A percentile compares a stretch with the other conserved stretches of the same genome.
Conservation (phyloP, 2,888 invertebrate species). For the Trisateles emortualis region DNA sequence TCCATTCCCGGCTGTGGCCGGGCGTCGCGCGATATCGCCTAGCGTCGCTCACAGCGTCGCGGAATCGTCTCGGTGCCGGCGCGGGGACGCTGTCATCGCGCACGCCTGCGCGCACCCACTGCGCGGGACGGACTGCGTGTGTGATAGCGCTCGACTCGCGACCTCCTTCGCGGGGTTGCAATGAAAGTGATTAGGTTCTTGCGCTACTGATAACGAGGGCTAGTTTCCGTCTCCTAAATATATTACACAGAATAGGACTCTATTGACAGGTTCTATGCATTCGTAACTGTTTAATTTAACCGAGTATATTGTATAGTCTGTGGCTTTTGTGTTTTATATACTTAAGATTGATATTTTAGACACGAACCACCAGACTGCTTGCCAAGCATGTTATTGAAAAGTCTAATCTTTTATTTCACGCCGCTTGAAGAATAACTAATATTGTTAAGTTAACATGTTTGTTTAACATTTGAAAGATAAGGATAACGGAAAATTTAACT, state of each 20-base stretch:
- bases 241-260: conserved; percentile 41
- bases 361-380: neutral
- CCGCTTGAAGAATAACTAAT: neutral
- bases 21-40: conserved; percentile 55
- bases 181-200: conserved; percentile 82
- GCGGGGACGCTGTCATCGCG: conserved; percentile 54
- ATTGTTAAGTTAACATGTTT: neutral
- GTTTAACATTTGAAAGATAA: conserved; percentile 7
- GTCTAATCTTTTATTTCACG: conserved; percentile 2
- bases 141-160: conserved; percentile 69
- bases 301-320: neutral
- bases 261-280: conserved; percentile 10
- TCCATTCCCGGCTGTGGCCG: conserved; percentile 82
- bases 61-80: conserved; percentile 46
- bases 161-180: conserved; percentile 81
- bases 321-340: conserved; percentile 1
- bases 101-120: conserved; percentile 69
- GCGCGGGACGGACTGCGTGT: conserved; percentile 68
- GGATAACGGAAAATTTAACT: conserved; percentile 1
- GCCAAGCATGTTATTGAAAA: neutral
- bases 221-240: conserved; percentile 56
- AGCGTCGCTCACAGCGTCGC: conserved; percentile 56
- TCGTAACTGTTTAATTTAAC: neutral
- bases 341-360: conserved; percentile 14
- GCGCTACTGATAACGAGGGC: conserved; percentile 82